A percentile compares a stretch with the other conserved stretches of the same genome.
phyloP scores from a whole-genome alignment of 2,797 vertebrate species.

The Artibeus lituratus region DNA sequence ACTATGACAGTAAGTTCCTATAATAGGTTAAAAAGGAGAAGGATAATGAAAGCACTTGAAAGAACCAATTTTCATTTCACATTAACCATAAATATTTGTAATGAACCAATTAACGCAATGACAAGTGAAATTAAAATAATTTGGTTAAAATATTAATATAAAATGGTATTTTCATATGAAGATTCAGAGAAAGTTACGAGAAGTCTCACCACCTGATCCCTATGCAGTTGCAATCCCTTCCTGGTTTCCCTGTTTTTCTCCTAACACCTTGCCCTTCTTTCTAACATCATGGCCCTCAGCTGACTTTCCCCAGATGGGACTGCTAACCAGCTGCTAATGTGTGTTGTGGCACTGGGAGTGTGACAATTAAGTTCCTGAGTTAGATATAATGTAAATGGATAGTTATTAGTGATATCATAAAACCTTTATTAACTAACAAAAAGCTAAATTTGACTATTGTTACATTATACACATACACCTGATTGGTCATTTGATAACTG shows the following conservation, averaged over 20 bases:
- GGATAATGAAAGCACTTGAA: conserved; percentile 27
- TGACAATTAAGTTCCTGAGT: not conserved
- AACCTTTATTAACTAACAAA: not conserved
- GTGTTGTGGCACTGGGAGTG: not conserved
- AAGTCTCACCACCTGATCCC: not conserved
- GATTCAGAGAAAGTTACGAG: not conserved
- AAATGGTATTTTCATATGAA: conserved; percentile 4
- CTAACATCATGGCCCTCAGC: not conserved
- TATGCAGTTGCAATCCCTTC: not conserved
- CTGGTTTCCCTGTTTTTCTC: not conserved
- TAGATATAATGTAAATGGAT: not conserved
- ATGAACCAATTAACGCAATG: conserved; percentile 11
- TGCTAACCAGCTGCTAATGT: not conserved
- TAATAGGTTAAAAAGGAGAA: not conserved
- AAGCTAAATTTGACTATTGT: not conserved
- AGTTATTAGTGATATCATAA: not conserved
- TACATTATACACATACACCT: not conserved
- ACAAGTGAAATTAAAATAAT: not conserved
- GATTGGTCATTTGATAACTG: not conserved
- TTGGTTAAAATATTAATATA: conserved; percentile 14
- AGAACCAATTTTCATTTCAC: not conserved
- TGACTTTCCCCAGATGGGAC: not conserved
- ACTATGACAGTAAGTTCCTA: not conserved
- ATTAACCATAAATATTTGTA: conserved; percentile 32
- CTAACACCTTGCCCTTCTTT: not conserved